Evolutionary conservation across 2,113 vertebrate genomes (phyloP).

Genomic region (Pavo muticus): DNA sequence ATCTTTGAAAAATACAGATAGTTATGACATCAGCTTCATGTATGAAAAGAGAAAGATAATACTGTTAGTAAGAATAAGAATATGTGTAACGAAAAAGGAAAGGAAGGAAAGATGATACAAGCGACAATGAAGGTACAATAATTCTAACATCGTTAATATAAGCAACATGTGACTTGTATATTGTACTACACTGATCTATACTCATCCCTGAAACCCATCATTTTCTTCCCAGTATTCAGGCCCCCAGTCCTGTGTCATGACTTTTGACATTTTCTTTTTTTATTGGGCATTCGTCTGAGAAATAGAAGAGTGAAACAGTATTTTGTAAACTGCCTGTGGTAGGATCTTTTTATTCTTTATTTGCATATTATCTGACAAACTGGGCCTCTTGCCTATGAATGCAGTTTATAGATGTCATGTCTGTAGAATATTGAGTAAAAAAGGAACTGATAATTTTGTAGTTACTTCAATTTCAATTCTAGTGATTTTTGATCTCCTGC

Average conservation of each 20-base stretch:
- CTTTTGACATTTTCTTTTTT: not conserved
- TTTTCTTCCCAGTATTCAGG: not conserved
- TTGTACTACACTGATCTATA: not conserved
- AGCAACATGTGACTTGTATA: not conserved
- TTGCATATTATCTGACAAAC: not conserved
- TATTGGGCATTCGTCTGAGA: not conserved
- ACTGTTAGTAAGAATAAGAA: not conserved
- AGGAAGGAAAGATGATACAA: not conserved
- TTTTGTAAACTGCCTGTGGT: not conserved
- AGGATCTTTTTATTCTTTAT: not conserved
- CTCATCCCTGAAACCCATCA: not conserved
- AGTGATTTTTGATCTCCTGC: not conserved
- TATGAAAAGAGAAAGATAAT: not conserved
- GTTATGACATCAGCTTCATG: not conserved
- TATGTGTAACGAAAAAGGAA: not conserved
- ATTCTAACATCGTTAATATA: rapidly evolving
- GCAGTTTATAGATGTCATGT: not conserved
- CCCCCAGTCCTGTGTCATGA: too few relatives aligned
- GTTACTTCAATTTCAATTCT: not conserved
- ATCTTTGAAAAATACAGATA: not conserved
- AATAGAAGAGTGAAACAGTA: not conserved
- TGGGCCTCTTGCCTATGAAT: not conserved
- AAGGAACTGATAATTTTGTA: not conserved
- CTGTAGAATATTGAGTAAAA: not conserved
- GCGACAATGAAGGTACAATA: not conserved